phyloP scores from a whole-genome alignment of 2,888 invertebrate species.

The Tortricodes alternella region DNA sequence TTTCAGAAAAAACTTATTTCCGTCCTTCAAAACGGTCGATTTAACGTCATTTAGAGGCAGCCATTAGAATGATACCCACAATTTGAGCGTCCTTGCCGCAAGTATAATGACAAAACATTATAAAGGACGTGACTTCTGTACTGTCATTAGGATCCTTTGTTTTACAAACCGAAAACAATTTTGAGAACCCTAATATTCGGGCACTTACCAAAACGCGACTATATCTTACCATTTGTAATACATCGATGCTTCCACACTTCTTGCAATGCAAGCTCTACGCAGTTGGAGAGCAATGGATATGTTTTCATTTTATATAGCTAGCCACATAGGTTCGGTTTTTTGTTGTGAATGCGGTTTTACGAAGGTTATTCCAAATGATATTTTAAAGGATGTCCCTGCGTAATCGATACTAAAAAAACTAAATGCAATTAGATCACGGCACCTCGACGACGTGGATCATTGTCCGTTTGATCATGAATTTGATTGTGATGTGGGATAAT shows the following conservation, averaged over 20 bases:
- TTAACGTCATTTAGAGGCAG: constrained; percentile 64
- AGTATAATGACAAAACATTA: constrained; percentile 63
- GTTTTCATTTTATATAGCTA: too few species aligned
- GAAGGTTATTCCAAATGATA: constrained; percentile 44
- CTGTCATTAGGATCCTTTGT: constrained; percentile 63
- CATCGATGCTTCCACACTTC: not conserved
- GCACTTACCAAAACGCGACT: not conserved
- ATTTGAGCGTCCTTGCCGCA: constrained; percentile 63
- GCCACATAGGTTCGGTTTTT: too few species aligned
- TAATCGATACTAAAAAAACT: constrained; percentile 31
- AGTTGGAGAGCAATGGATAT: not conserved
- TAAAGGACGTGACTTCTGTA: constrained; percentile 72
- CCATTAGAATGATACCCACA: constrained; percentile 65
- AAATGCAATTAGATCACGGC: constrained; percentile 4
- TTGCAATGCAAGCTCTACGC: too few species aligned
- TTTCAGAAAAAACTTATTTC: constrained; percentile 65
- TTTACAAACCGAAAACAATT: constrained; percentile 33
- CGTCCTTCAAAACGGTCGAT: constrained; percentile 65
- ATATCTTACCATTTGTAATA: not conserved
- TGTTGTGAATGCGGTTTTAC: constrained; percentile 11
- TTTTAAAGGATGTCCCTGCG: constrained; percentile 46
- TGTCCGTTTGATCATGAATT: too few species aligned
- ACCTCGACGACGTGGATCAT: not conserved
- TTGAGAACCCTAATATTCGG: constrained; percentile 17
- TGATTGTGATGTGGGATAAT: not conserved